Base-by-base conservation (phyloP, 2,888 invertebrate genomes). In the Brachylomia viminalis region DNA sequence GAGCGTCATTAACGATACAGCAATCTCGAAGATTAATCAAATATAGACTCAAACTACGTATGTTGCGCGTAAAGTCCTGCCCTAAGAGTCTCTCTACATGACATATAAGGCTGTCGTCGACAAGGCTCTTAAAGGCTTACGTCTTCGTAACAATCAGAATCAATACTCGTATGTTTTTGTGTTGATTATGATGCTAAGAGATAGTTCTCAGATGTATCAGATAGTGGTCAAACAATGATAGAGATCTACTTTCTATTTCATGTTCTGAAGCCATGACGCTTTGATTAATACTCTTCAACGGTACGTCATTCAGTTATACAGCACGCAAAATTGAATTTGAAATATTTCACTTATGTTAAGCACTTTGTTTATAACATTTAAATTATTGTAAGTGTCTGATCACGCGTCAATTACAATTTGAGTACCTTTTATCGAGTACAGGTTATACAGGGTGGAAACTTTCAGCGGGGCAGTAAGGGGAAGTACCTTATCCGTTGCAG, bases 171-270 rank as follows among this genome's bases (percentile, higher is more conserved):
- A 61, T 68, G 42, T 66, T 75, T 58, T 71, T 62, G 68, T 62
- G 64, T 30, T 75, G 33, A 38, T 82, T 54, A 38, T 38, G 52
- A 45, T 82, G 23, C 33, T 82, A 80, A 77, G 72, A 88, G 89
- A 90, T 90, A 86, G 88, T 88, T 89, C 85, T 84, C 81, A 15
- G 79, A 85, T 85, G 88, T 87, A 89, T 86, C 87, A 89, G 81
- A 87, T 88, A 89, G 79, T 84, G 85, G 86, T 88, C 90, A 89
- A 85, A 88, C 86, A 90, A 89, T 88, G 89, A 90, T 91, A 83
- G 86, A 88, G 87, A 89, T 90, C 87, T 88, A 93, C 94, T 95
- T 94, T 95, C 94, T 93, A 93, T 94, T 94, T 94, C 93, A 92
- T 88, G 90, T 89, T 91, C 91, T 88, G 87, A 88, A 87, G 86